phyloP scores from a whole-genome alignment of 1,140 invertebrate species.

The Andrena cerasifolii region DNA sequence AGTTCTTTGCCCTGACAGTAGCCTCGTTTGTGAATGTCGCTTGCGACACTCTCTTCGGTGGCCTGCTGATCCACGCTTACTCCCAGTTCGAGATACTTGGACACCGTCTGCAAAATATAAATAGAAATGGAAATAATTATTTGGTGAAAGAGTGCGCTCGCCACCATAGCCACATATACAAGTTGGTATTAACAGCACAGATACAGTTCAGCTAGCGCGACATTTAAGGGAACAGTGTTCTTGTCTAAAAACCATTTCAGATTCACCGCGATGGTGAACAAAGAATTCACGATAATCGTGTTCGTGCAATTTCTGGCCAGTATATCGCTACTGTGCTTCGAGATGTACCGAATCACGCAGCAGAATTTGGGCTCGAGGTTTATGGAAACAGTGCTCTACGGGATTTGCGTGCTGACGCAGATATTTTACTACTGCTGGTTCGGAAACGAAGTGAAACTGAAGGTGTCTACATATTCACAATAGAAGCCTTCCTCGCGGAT shows the following conservation, averaged over 20 bases:
- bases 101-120: conserved; percentile 45
- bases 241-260: conserved; percentile 17
- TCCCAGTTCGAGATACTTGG: conserved; percentile 57
- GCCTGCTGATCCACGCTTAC: conserved; percentile 57
- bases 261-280: conserved; percentile 47
- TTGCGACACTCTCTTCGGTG: conserved; percentile 50
- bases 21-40: conserved; percentile 46
- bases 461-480: conserved; percentile 22
- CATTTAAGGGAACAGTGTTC: too few relatives aligned
- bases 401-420: conserved; percentile 61
- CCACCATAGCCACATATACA: conserved; percentile 25
- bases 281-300: conserved; percentile 48
- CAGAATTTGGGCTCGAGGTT: conserved; percentile 78
- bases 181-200: too few relatives aligned
- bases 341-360: conserved; percentile 48
- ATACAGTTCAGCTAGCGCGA: too few relatives aligned
- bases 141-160: conserved; percentile 3
- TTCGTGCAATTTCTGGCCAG: conserved; percentile 56
- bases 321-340: conserved; percentile 50
- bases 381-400: conserved; percentile 50
- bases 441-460: conserved; percentile 81
- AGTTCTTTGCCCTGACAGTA: conserved; percentile 20
- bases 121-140: background rate
- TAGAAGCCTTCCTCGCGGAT: background rate
- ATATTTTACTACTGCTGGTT: conserved; percentile 84